Conservation (phyloP, 2,888 invertebrate species). For the Entomobrya proxima region DNA sequence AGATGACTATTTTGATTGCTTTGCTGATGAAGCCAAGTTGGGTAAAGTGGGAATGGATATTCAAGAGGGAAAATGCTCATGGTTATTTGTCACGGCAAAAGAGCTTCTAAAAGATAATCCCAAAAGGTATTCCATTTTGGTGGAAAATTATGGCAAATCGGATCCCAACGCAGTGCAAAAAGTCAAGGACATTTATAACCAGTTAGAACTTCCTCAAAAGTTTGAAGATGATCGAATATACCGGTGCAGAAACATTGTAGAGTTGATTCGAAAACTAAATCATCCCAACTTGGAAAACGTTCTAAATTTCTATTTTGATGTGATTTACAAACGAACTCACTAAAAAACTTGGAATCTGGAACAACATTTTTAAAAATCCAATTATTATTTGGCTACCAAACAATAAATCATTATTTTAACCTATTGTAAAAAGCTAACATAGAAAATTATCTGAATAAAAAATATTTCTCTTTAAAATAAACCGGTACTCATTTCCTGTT, state of each 20-base stretch:
- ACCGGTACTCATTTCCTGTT: no score
- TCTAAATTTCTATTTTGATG: neutral
- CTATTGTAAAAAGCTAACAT: no score
- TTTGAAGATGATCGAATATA: conserved; percentile 72
- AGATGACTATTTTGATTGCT: conserved; percentile 94
- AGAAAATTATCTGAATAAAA: no score
- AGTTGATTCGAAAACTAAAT: conserved; percentile 75
- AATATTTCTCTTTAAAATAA: no score
- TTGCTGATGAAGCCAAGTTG: conserved; percentile 88
- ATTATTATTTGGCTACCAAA: no score
- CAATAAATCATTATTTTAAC: no score
- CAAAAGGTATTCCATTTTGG: neutral
- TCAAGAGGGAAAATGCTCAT: conserved; percentile 96
- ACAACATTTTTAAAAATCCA: no score
- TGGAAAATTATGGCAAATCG: conserved; percentile 42
- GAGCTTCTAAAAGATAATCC: conserved; percentile 77
- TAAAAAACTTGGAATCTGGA: neutral
- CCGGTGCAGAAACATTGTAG: conserved; percentile 72
- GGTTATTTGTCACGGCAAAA: conserved; percentile 93
- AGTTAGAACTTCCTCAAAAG: conserved; percentile 72
- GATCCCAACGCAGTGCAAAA: neutral
- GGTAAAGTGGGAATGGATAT: conserved; percentile 96
- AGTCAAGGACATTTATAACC: conserved; percentile 78
- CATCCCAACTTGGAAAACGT: conserved; percentile 48
- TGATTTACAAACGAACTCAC: neutral